phyloP scores from a whole-genome alignment of 2,888 invertebrate genomes.

The Thyatira batis region DNA sequence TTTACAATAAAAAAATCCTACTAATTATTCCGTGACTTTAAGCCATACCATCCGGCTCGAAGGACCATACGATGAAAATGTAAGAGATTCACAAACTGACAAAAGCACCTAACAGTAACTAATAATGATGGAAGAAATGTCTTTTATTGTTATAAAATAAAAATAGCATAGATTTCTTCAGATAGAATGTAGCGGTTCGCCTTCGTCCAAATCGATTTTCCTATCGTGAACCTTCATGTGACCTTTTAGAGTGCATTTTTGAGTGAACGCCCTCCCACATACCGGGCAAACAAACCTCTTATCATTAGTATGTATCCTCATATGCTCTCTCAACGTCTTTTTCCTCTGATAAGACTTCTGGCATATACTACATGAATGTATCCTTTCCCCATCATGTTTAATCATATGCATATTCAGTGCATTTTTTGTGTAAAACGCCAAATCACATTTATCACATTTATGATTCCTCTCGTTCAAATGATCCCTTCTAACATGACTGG shows the following conservation, averaged over 20 bases:
- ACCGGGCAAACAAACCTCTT: slow-evolving; percentile 71
- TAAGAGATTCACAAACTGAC: background rate
- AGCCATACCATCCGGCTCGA: background rate
- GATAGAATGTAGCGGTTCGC: slow-evolving; percentile 48
- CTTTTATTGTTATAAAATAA: too few species aligned
- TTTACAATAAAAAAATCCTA: too few species aligned
- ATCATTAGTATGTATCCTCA: slow-evolving; percentile 74
- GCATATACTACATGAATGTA: slow-evolving; percentile 77
- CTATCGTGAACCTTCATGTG: slow-evolving; percentile 72
- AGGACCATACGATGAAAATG: background rate
- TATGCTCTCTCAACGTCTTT: slow-evolving; percentile 69
- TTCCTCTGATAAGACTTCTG: slow-evolving; percentile 75
- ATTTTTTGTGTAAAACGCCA: slow-evolving; percentile 79
- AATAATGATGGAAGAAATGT: too few species aligned
- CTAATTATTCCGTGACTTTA: too few species aligned
- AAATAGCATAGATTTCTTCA: slow-evolving; percentile 10
- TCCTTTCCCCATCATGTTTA: slow-evolving; percentile 78
- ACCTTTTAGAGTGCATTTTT: slow-evolving; percentile 73
- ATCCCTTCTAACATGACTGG: slow-evolving; percentile 70
- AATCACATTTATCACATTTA: slow-evolving; percentile 76
- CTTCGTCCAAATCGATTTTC: slow-evolving; percentile 55
- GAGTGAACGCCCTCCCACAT: slow-evolving; percentile 73
- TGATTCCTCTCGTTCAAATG: slow-evolving; percentile 75
- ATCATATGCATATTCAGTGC: slow-evolving; percentile 82
- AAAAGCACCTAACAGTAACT: too few species aligned